Conservation (phyloP, 2,888 invertebrate genomes). For the Pherbina coryleti region DNA sequence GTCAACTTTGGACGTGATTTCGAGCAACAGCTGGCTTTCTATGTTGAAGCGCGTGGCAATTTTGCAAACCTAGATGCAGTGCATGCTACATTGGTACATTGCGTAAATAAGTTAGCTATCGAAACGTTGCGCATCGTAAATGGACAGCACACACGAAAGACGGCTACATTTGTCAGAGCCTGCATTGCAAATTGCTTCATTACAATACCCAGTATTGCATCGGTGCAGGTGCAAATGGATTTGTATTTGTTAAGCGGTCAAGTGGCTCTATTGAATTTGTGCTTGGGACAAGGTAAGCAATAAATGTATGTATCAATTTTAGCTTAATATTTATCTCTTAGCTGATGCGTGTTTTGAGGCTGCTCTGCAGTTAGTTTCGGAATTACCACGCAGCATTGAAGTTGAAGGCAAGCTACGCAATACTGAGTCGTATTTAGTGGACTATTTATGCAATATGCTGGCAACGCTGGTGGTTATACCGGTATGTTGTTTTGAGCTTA, state of each 20-base stretch:
- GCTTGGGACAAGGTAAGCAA: conserved; percentile 86
- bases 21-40: conserved; percentile 93
- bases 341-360: conserved; percentile 96
- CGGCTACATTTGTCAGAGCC: conserved; percentile 89
- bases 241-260: conserved; percentile 90
- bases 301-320: not conserved
- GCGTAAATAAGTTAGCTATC: conserved; percentile 84
- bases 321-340: conserved; percentile 67
- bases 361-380: conserved; percentile 83
- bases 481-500: conserved; percentile 69
- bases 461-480: conserved; percentile 88
- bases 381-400: conserved; percentile 79
- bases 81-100: conserved; percentile 87
- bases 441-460: conserved; percentile 82
- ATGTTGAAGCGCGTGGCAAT: conserved; percentile 90
- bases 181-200: conserved; percentile 97
- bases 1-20: conserved; percentile 88
- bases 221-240: conserved; percentile 82
- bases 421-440: conserved; percentile 79
- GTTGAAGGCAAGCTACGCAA: conserved; percentile 82
- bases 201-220: conserved; percentile 94
- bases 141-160: conserved; percentile 80
- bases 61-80: conserved; percentile 93
- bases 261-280: conserved; percentile 89
- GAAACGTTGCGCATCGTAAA: conserved; percentile 77